phyloP scores from a whole-genome alignment of 2,888 invertebrate species.

The Helicoverpa assulta region DNA sequence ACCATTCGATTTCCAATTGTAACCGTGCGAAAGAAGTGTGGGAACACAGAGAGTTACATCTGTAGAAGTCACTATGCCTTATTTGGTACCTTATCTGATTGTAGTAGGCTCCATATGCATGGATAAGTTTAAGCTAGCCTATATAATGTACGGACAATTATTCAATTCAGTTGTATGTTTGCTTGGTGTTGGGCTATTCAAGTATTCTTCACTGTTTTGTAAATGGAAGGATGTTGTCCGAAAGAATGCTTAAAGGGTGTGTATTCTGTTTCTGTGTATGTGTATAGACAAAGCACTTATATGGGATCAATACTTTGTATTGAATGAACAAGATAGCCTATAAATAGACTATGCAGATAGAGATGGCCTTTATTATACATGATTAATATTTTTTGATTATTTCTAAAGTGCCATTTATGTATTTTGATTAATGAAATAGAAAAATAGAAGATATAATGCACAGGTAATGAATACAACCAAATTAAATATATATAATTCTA shows the following conservation, averaged over 20 bases:
- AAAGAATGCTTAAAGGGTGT: not conserved
- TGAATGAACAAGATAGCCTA: not conserved
- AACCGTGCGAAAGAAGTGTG: conserved; percentile 58
- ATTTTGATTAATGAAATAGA: not conserved
- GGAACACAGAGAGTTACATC: conserved; percentile 51
- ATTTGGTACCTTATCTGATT: conserved; percentile 49
- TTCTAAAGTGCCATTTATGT: no score
- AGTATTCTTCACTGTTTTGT: not conserved
- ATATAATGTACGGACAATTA: conserved; percentile 24
- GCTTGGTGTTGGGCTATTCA: not conserved
- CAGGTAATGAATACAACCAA: no score
- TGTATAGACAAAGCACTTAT: conserved; percentile 4
- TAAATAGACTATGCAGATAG: not conserved
- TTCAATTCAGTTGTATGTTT: conserved; percentile 9
- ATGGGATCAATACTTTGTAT: not conserved
- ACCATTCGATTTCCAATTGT: conserved; percentile 67
- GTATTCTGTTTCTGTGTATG: not conserved
- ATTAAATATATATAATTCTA: no score
- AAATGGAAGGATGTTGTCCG: not conserved
- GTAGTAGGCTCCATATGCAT: conserved; percentile 32
- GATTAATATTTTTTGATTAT: no score
- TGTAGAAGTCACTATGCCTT: conserved; percentile 57
- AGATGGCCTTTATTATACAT: no score
- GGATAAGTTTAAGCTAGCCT: conserved; percentile 19
- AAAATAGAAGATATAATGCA: not conserved